Base-by-base conservation (phyloP, 2,888 invertebrate genomes). In the Ptycholaimellus sp. region DNA sequence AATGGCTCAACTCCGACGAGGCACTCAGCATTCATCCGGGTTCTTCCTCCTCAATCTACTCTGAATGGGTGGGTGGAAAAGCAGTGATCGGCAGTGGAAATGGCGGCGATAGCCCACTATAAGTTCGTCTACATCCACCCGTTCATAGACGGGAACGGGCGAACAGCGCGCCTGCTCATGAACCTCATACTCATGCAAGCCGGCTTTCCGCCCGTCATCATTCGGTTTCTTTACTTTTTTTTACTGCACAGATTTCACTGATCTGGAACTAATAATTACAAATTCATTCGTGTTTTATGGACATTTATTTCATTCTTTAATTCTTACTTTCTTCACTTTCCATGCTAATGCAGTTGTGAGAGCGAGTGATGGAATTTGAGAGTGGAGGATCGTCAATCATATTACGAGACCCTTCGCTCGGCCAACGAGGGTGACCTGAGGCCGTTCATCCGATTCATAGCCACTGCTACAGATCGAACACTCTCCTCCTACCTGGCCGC, bases 111-210 rank as follows among this genome's bases (percentile, higher is more conserved):
- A 37, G 87, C 85, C 0, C 93, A 93, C 64, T 93, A 90, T 62
- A 85, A 85, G 63, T 61, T 93, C 31, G 93, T 93, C 0, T 78
- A 79, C 56, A 85, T 93, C 47, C 93, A 93, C 65, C 93, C 93
- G 0, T 93, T 93, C 63, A 70, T 76, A 2, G 90, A 93, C 60
- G 90, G 93, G 33, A 93, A 93, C 56, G 93, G 90, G 0, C 70
- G 93, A 53, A 90, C 90, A 1, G 82, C 85, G 13, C 70, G 93
- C 21, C 67, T 93, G 19, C 68, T 93, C 2, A 90, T 93, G 87
- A 93, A 93, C 62, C 70, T 85, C 48, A 72, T 93, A 44, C 68
- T 93, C 23, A 79, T 93, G 77, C 59, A 77, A 59, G 79, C 80
- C 1, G 87, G 90, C 0, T 93, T 78, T 63, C 90, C 90, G 1